Conservation (phyloP, 2,888 invertebrate species). For the Magallana nippona region DNA sequence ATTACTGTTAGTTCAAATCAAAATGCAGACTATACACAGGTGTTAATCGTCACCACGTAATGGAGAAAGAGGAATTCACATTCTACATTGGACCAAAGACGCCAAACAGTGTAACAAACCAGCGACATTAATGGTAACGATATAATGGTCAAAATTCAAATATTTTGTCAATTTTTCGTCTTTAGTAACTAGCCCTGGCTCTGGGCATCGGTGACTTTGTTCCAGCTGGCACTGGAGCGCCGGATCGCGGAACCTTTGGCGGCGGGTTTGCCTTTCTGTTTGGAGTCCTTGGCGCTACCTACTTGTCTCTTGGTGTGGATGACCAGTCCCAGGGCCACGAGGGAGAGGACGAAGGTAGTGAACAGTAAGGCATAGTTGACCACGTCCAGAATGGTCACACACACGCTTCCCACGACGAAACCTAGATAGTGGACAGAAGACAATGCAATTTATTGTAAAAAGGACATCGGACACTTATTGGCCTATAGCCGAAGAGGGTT, state of each 20-base stretch:
- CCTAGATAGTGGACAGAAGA: conserved; percentile 36
- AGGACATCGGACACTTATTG: no score
- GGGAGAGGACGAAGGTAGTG: conserved; percentile 34
- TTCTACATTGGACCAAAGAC: conserved; percentile 1
- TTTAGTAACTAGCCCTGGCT: background rate
- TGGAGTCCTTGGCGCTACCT: conserved; percentile 41
- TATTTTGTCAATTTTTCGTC: background rate
- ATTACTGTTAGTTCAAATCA: background rate
- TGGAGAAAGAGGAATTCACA: background rate
- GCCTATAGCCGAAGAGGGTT: no score
- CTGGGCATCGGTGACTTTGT: conserved; percentile 36
- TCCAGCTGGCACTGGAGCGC: conserved; percentile 34
- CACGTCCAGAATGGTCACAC: conserved; percentile 43
- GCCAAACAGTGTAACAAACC: conserved; percentile 15
- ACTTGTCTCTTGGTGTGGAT: conserved; percentile 45
- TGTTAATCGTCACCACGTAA: no score
- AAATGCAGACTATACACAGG: background rate
- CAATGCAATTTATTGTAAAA: no score
- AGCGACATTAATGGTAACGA: background rate
- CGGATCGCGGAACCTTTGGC: conserved; percentile 12
- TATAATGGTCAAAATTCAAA: background rate
- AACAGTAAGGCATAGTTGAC: conserved; percentile 44
- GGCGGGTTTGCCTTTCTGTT: conserved; percentile 34
- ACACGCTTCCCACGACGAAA: conserved; percentile 41
- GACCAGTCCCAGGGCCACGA: conserved; percentile 47